Evolutionary conservation across 92 coral and sea anemone genomes (phyloP).

Genomic region (Bergia puertoricense): DNA sequence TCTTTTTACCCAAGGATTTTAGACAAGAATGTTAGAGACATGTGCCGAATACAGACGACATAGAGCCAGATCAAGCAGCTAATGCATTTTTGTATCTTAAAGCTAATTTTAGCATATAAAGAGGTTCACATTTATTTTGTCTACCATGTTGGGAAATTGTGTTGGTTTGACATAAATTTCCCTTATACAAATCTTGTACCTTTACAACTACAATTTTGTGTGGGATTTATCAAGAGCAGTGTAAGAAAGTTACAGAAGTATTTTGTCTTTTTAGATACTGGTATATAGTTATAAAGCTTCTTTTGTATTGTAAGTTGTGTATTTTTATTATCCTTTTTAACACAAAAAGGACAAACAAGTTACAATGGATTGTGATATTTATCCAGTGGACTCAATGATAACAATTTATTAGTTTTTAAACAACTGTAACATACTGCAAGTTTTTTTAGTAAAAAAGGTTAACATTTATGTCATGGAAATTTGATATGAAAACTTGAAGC

Average conservation of each 20-base stretch:
- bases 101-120: conserved; percentile 21
- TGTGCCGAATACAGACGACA: conserved; percentile 57
- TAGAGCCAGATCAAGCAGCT: conserved; percentile 63
- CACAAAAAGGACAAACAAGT: conserved; percentile 9
- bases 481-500: not conserved
- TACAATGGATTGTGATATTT: not conserved
- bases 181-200: not conserved
- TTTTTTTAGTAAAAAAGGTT: not conserved
- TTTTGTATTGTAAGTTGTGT: not conserved
- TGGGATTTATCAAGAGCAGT: no score
- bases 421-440: conserved; percentile 9
- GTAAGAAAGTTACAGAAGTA: no score
- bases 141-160: not conserved
- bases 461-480: conserved; percentile 2
- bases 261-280: no score
- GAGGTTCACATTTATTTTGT: not conserved
- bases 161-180: not conserved
- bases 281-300: not conserved
- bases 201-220: not conserved
- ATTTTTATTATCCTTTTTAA: not conserved
- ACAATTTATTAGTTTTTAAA: not conserved
- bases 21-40: conserved; percentile 64
- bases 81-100: conserved; percentile 68
- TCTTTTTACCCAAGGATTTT: conserved; percentile 52
- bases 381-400: not conserved